Percentiles rank a stretch among this genome's conserved stretches.
phyloP scores from a whole-genome alignment of 1,140 invertebrate genomes.

The Rhagoletis pomonella region DNA sequence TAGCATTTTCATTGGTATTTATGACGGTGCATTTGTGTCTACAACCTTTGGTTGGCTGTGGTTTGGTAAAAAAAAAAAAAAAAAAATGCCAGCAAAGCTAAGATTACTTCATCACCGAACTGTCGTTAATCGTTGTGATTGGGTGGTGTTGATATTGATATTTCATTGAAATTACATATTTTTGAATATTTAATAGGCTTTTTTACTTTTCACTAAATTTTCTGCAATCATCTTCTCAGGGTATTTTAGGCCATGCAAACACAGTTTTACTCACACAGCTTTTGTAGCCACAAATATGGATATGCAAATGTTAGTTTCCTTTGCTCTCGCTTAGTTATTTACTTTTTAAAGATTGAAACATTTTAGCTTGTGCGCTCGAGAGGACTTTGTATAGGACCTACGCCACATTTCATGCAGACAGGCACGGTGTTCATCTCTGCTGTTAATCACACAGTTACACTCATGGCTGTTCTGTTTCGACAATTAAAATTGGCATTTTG shows the following conservation, averaged over 20 bases:
- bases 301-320: neutral
- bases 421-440: neutral
- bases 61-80: neutral
- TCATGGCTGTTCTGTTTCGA: neutral
- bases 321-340: conserved; percentile 1
- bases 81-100: too few species aligned
- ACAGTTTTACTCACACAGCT: neutral
- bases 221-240: neutral
- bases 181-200: conserved; percentile 27
- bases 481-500: conserved; percentile 19
- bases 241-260: neutral
- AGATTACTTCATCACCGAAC: too few species aligned
- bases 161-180: conserved; percentile 30
- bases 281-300: neutral
- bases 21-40: neutral
- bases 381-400: neutral
- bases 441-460: conserved; percentile 30
- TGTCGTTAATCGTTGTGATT: neutral
- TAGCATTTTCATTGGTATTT: neutral
- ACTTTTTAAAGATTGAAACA: conserved; percentile 16
- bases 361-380: neutral
- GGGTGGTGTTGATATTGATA: conserved; percentile 11
- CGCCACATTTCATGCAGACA: neutral
- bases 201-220: conserved; percentile 21
- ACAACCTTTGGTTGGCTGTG: neutral